Evolutionary conservation across 2,888 invertebrate genomes (phyloP).

Genomic region (Caenorhabditis auriculariae): DNA sequence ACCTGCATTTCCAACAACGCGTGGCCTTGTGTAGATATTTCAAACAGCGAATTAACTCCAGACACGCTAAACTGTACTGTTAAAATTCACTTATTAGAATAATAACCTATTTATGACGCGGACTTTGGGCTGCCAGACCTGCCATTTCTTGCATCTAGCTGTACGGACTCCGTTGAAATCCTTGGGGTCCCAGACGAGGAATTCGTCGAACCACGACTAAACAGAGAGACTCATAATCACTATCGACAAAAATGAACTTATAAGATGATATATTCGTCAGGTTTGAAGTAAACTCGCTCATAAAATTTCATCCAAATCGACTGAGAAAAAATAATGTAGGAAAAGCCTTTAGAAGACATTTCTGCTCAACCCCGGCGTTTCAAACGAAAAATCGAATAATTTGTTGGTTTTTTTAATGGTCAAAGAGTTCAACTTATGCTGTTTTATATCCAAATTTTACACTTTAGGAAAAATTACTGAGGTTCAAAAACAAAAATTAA

Average conservation of each 20-base stretch:
- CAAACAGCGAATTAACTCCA: constrained; percentile 48
- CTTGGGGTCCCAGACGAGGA: constrained; percentile 55
- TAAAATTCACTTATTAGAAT: background rate
- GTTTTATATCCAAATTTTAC: no score
- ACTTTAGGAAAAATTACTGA: no score
- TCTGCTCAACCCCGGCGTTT: background rate
- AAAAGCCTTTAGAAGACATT: no score
- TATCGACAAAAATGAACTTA: background rate
- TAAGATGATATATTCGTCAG: background rate
- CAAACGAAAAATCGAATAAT: no score
- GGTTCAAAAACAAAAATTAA: no score
- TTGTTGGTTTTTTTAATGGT: no score
- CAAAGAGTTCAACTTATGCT: no score
- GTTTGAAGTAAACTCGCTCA: background rate
- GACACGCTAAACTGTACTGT: constrained; percentile 42
- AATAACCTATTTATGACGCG: constrained; percentile 52
- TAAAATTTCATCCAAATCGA: no score
- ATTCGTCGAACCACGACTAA: constrained; percentile 56
- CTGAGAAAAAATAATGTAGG: constrained; percentile 5
- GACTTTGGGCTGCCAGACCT: constrained; percentile 59
- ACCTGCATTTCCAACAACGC: constrained; percentile 32
- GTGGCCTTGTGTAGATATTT: constrained; percentile 37
- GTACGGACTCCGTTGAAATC: constrained; percentile 52
- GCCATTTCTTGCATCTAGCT: constrained; percentile 53
- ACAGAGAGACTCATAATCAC: no score